Base-by-base conservation (phyloP, 2,113 vertebrate genomes). In the Myotis lucifugus region DNA sequence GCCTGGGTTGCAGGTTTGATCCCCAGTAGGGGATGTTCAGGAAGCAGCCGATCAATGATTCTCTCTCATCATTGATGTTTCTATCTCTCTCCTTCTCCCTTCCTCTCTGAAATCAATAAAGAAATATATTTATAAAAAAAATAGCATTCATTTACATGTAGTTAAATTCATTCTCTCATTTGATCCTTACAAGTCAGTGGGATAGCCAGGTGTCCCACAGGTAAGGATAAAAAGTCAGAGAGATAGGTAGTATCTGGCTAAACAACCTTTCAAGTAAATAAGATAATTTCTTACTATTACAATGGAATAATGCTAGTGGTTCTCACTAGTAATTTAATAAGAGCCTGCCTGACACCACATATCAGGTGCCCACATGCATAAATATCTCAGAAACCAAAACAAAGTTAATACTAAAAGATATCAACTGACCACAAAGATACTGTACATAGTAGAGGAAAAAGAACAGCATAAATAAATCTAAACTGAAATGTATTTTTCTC, bases 111-210 rank as follows among this genome's bases (percentile, higher is more conserved):
- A 42, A 42, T 42, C 42, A 42, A 42, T 42, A 42, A 42, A 42
- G 42, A 42, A 42, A 42, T 42, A 42, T 42, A 42, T 42, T 42
- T 42, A 42, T 42, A 8, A 42, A 42, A 40, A 42, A 42, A 42
- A 42, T 8, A 42, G 42, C 23, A 37, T 32, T 48, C 25, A 94
- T 88, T 90, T 78, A 95, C 14, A 67, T 54, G 40, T 19, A 93
- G 8, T 93, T 72, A 76, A 34, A 83, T 88, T 88, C 40, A 73
- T 84, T 69, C 48, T 79, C 54, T 94, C 25, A 94, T 84, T 89
- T 72, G 56, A 94, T n/a, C 40, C 40, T 90, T 70, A 8, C 25
- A 94, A 93, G 40, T 48, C 40, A 85, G 34, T 79, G n/a, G 34
- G 17, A 67, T 48, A 84, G 52, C 52, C 40, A 91, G 2, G 23